Evolutionary conservation across 2,113 vertebrate species (phyloP).

Genomic region (Chlorocebus sabaeus): DNA sequence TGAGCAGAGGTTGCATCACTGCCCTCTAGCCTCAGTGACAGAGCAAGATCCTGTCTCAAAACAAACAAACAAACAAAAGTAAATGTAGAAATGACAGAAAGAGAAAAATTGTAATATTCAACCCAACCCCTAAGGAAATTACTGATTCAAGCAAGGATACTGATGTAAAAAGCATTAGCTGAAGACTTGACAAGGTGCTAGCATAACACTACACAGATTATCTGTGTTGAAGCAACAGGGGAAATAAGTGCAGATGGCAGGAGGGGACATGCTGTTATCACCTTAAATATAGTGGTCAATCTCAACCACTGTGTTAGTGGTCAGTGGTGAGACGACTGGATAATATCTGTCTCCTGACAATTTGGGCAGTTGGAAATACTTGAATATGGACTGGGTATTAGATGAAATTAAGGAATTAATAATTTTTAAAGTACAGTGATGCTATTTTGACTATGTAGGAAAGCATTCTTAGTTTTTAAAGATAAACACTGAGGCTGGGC

Average conservation of each 20-base stretch:
- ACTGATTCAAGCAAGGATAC: not conserved
- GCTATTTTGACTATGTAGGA: not conserved
- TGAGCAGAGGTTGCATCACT: too few relatives aligned
- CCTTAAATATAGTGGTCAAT: not conserved
- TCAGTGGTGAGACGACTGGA: not conserved
- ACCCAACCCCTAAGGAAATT: not conserved
- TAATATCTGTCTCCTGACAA: not conserved
- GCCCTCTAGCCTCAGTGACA: too few relatives aligned
- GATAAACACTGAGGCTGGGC: not conserved
- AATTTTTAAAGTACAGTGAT: not conserved
- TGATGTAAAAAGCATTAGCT: not conserved
- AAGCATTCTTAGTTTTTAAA: slow-evolving; percentile 3
- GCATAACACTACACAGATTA: not conserved
- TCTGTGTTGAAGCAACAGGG: not conserved
- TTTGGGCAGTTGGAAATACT: not conserved
- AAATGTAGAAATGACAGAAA: not conserved
- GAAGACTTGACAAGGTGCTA: not conserved
- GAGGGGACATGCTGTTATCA: not conserved
- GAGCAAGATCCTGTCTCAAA: too few relatives aligned
- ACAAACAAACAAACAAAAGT: too few relatives aligned
- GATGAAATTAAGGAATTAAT: not conserved
- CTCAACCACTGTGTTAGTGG: not conserved
- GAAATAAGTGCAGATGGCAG: not conserved
- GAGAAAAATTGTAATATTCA: not conserved
- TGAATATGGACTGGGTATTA: not conserved